These are phyloP conservation scores for Plutella xylostella DNA, from an alignment of 2,888 invertebrate species.

Conservation along the genomic window DNA sequence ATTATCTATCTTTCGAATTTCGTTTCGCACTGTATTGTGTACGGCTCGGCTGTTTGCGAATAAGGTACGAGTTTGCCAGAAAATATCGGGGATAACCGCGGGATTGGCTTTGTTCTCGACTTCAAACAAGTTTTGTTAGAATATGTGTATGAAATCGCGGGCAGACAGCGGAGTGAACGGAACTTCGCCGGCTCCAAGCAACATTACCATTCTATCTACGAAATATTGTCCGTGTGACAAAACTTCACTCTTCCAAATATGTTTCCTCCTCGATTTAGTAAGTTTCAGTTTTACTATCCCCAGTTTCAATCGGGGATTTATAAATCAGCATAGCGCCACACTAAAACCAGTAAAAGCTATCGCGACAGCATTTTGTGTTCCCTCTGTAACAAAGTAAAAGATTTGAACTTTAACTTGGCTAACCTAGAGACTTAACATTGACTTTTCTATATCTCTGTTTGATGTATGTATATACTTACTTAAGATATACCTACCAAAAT, in stretches of 20 bases:
- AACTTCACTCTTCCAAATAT: constrained; percentile 5
- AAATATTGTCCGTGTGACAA: neutral
- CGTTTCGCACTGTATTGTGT: constrained; percentile 70
- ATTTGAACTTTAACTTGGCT: too few relatives aligned
- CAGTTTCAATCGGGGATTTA: too few relatives aligned
- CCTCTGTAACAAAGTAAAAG: too few relatives aligned
- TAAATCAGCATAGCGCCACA: too few relatives aligned
- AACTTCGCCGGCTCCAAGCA: constrained; percentile 12
- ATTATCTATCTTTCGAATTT: constrained; percentile 69
- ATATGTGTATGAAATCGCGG: constrained; percentile 52
- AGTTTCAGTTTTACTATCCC: too few relatives aligned
- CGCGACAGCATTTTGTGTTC: too few relatives aligned
- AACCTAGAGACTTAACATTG: too few relatives aligned
- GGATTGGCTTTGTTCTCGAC: constrained; percentile 66
- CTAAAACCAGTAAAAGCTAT: too few relatives aligned
- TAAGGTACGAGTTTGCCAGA: constrained; percentile 60
- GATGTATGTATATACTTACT: too few relatives aligned
- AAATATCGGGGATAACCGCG: constrained; percentile 66
- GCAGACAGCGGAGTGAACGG: constrained; percentile 24
- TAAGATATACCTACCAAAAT: too few relatives aligned
- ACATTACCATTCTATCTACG: constrained; percentile 1
- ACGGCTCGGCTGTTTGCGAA: constrained; percentile 65
- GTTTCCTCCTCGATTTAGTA: neutral
- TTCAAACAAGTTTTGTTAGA: constrained; percentile 65
- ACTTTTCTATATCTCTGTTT: too few relatives aligned